Conservation (phyloP, 2,113 vertebrate species). For the Gavialis gangeticus region DNA sequence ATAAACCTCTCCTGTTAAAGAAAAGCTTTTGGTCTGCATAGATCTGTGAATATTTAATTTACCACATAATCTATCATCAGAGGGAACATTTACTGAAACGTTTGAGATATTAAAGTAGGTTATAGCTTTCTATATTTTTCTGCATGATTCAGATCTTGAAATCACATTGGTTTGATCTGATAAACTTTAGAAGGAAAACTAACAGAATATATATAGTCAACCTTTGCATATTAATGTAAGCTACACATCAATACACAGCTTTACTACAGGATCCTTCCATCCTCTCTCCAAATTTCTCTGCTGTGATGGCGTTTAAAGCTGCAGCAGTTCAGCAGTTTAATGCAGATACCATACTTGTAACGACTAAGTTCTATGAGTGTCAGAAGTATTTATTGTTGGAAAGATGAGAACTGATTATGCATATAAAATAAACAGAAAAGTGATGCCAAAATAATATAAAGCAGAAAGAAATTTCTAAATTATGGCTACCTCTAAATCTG, state of each 20-base stretch:
- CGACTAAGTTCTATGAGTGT: not conserved
- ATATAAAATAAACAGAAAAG: conserved; percentile 12
- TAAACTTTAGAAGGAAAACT: not conserved
- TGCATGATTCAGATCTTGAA: not conserved
- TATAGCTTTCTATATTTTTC: not conserved
- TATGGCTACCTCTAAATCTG: not conserved
- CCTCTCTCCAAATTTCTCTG: not conserved
- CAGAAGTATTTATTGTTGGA: not conserved
- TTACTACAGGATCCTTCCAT: not conserved
- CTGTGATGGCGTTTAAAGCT: not conserved
- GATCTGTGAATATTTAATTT: not conserved
- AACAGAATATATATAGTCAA: not conserved
- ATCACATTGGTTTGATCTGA: not conserved
- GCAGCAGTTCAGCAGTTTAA: not conserved
- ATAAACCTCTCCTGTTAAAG: not conserved
- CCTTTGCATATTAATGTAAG: not conserved
- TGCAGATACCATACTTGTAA: not conserved
- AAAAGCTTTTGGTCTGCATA: conserved; percentile 6
- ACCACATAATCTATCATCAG: not conserved
- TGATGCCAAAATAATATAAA: not conserved
- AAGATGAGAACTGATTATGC: not conserved
- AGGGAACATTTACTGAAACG: not conserved
- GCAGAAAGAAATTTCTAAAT: conserved; percentile 20
- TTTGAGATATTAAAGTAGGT: not conserved
- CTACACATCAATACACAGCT: not conserved